Evolutionary conservation across 2,888 invertebrate species (phyloP).

Genomic region (Zygaena filipendulae): DNA sequence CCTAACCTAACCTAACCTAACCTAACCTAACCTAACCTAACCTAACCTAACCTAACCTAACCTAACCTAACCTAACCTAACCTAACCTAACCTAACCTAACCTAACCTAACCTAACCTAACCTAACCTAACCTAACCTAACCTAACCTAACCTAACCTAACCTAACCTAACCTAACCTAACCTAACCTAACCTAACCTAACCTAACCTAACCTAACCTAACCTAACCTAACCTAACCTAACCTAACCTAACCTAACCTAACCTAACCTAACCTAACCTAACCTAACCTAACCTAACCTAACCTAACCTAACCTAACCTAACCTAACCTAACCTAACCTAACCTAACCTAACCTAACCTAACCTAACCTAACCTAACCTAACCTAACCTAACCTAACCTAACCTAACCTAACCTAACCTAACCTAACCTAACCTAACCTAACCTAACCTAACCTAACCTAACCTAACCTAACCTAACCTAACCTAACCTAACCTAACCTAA

Average conservation of each 20-base stretch:
- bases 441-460: slow-evolving; percentile 10
- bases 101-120: slow-evolving; percentile 13
- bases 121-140: slow-evolving; percentile 11
- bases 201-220: slow-evolving; percentile 14
- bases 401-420: slow-evolving; percentile 10
- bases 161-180: slow-evolving; percentile 15
- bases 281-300: slow-evolving; percentile 13
- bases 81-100: slow-evolving; percentile 13
- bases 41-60: slow-evolving; percentile 13
- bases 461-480: slow-evolving; percentile 10
- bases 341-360: slow-evolving; percentile 14
- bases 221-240: slow-evolving; percentile 12
- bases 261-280: slow-evolving; percentile 9
- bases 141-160: slow-evolving; percentile 11
- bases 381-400: slow-evolving; percentile 10
- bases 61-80: slow-evolving; percentile 12
- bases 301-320: slow-evolving; percentile 16
- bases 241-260: slow-evolving; percentile 10
- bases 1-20: slow-evolving; percentile 14
- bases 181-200: slow-evolving; percentile 15
- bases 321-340: slow-evolving; percentile 15
- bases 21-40: slow-evolving; percentile 15
- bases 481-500: slow-evolving; percentile 10
- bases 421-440: slow-evolving; percentile 10
- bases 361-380: slow-evolving; percentile 10